Base-by-base conservation (phyloP, 1,140 invertebrate genomes). In the Drosophila rhopaloa region DNA sequence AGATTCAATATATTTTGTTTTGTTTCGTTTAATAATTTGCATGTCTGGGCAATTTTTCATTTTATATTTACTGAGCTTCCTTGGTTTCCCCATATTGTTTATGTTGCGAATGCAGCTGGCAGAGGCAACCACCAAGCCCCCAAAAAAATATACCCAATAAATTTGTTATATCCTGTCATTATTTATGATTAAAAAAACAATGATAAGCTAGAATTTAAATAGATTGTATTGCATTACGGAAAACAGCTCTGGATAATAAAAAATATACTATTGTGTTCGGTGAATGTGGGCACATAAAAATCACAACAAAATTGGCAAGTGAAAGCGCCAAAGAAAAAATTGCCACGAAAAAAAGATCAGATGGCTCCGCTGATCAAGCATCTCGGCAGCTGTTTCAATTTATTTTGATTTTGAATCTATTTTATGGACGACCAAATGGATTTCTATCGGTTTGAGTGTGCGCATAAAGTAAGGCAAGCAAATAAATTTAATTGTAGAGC, bases 21-120 rank as follows among this genome's bases (percentile, higher is more conserved):
- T 60, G 46, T 51, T 74, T 10, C 65, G 59, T 68, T 77, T 74
- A 70, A 86, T 70, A 78, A 81, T 81, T 85, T 81, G 81, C 82
- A 81, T 85, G 78, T 67, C 55, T 59, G 48, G 51, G 63, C 82
- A 66, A 78, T 86, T 74, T 75, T 81, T 75, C 62, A 85, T 77
- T 74, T 63, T 38, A 29, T 59, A 65, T 83, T 54, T 54, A 58
- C 14, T 53, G 27, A 58, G 51, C 53, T 59, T 66, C 61, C 53
- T 67, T 40, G 44, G 19, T 19, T 37, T 71, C 46, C 40, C 29
- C 37, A 9, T 29, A 43, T 37, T 56, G 40, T 51, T 65, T 68
- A 53, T 66, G 50, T 66, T 67, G 43, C 40, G 29, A 35, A 37
- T 37, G 29, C 56, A 44, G 40, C 63, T 63, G 27, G 10, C 60